Base-by-base conservation (phyloP, 2,113 vertebrate genomes). In the Seriola dumerili region DNA sequence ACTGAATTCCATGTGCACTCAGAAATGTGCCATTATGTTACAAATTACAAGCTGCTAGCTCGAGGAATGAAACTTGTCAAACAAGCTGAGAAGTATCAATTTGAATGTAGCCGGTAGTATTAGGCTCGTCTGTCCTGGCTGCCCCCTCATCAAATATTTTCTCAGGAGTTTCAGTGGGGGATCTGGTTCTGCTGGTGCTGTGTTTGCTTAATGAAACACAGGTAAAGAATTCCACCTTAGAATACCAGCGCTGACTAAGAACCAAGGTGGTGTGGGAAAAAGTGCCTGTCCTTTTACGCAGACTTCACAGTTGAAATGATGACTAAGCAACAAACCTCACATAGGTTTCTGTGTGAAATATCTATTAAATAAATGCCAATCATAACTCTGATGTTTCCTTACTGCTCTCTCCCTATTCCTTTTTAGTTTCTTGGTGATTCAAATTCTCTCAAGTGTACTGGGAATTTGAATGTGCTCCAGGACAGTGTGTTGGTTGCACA, bases 101-200 rank as follows among this genome's bases (percentile, higher is more conserved):
- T 21, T 46, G 10, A 42, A 32, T 9, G 10, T 0, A 55, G 21
- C 3, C 36, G n/a, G n/a, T 9, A 10, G 25, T 8, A 4, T 10
- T 68, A 42, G 25, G 8, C 36, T 34, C 0, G 8, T 32, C 54
- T 46, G 25, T 23, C 76, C 52, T 59, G 50, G 32, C 71, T 11
- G 3, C n/a, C 44, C 34, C 38, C 6, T 64, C 61, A 71, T 72
- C 34, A 58, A 77, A 78, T 62, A 46, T 65, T 57, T 72, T 55
- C 55, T 40, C 46, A 21, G 2, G 9, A 8, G 65, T 52, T 70
- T 63, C 44, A 67, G 54, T 3, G 64, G 42, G 40, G 4, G 71
- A 81, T 85, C 83, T 77, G 81, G 83, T 90, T 85, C 67, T 85
- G 48, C 78, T 72, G 78, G 61, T 68, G 50, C 13, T 61, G 40